phyloP scores from a whole-genome alignment of 2,797 vertebrate species.

The Oceanodroma leucorhoa region DNA sequence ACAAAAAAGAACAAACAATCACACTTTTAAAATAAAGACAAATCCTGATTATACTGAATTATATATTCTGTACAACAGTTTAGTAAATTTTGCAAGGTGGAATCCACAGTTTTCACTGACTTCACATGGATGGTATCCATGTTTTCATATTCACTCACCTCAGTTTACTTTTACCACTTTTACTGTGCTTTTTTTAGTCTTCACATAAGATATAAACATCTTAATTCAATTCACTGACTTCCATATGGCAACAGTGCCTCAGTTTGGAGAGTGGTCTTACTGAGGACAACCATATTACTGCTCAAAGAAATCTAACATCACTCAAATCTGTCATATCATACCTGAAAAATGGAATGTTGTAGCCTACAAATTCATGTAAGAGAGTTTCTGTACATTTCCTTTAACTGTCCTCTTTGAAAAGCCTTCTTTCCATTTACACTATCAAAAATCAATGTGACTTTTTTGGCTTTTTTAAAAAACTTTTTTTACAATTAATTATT shows the following conservation, averaged over 20 bases:
- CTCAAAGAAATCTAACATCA: neutral
- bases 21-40: neutral
- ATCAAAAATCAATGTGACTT: neutral
- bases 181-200: neutral
- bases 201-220: neutral
- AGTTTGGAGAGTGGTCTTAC: neutral
- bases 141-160: neutral
- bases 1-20: rapidly evolving
- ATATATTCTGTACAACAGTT: neutral
- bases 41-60: neutral
- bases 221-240: slow-evolving; percentile 1
- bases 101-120: neutral
- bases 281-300: neutral
- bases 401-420: neutral
- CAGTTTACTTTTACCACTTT: neutral
- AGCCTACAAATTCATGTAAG: neutral
- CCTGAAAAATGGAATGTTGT: neutral
- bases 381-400: neutral
- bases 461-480: neutral
- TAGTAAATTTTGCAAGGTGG: neutral
- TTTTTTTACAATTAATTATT: neutral
- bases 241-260: slow-evolving; percentile 7
- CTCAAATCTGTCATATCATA: neutral
- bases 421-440: neutral
- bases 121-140: neutral